Evolutionary conservation across 2,113 vertebrate species (phyloP).

Genomic region (Uropsilus gracilis): DNA sequence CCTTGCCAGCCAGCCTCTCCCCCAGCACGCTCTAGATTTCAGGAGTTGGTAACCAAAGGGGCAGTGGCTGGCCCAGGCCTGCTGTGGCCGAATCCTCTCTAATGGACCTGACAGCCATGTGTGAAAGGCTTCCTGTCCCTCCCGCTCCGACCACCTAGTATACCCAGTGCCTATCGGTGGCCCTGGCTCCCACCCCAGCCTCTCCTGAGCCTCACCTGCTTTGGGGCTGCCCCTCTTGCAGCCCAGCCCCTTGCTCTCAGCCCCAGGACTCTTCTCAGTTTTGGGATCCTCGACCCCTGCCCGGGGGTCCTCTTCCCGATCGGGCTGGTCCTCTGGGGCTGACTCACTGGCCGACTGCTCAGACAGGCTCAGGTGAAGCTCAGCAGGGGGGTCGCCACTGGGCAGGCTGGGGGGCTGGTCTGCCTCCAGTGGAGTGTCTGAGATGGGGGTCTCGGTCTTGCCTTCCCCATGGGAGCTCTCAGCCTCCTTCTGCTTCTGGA

Average conservation of each 20-base stretch:
- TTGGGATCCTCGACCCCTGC: conserved; percentile 86
- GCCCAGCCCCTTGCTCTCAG: conserved; percentile 87
- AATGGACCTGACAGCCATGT: background rate
- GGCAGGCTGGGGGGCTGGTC: conserved; percentile 86
- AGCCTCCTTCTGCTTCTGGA: conserved; percentile 97
- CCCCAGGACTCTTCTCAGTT: conserved; percentile 85
- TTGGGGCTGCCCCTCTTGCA: conserved; percentile 94
- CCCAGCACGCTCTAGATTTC: background rate
- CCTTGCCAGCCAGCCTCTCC: background rate
- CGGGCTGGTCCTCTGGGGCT: conserved; percentile 91
- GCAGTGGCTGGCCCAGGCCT: background rate
- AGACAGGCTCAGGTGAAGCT: conserved; percentile 94
- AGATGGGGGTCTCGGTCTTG: conserved; percentile 83
- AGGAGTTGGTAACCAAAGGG: background rate
- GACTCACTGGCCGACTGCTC: conserved; percentile 97
- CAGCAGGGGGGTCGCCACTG: conserved; percentile 87
- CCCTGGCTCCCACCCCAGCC: no score
- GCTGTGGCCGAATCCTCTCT: background rate
- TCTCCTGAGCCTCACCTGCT: conserved; percentile 88
- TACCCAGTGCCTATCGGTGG: background rate
- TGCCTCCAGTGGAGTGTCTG: conserved; percentile 86
- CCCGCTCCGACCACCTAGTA: background rate
- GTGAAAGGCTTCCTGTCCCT: no score
- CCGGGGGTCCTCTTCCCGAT: conserved; percentile 92
- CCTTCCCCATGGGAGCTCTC: conserved; percentile 87